Evolutionary conservation across 1,140 invertebrate species (phyloP).

Genomic region (Sycophaga agraensis): DNA sequence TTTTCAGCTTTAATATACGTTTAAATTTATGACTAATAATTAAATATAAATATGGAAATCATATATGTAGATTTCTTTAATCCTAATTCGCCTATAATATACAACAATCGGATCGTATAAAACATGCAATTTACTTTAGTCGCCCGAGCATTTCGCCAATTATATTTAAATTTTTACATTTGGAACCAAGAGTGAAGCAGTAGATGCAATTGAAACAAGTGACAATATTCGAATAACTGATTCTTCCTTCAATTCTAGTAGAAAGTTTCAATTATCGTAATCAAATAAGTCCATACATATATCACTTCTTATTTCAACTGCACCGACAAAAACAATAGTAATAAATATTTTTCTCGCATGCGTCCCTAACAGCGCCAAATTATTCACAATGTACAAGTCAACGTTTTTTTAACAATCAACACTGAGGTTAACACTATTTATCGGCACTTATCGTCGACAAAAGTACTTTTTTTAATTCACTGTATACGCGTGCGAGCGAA

Average conservation of each 20-base stretch:
- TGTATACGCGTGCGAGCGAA: no score
- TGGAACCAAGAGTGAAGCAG: background rate
- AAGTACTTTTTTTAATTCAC: no score
- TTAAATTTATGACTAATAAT: no score
- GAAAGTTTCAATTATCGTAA: background rate
- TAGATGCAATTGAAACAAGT: background rate
- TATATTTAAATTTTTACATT: constrained; percentile 8
- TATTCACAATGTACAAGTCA: constrained; percentile 10
- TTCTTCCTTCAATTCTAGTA: constrained; percentile 11
- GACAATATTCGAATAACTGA: constrained; percentile 10
- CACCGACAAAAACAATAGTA: background rate
- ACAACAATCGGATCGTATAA: constrained; percentile 23
- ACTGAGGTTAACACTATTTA: background rate
- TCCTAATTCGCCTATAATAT: background rate
- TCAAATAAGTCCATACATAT: background rate
- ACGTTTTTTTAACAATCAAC: constrained; percentile 7
- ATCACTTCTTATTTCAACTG: background rate
- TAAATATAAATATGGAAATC: no score
- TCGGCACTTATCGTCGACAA: background rate
- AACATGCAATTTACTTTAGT: constrained; percentile 23
- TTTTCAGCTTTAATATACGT: no score
- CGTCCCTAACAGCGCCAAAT: background rate
- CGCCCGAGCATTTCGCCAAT: background rate
- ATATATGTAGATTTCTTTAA: no score
- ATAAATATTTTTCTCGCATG: background rate